These are phyloP conservation scores for Narcine bancroftii DNA, from an alignment of 2,113 vertebrate genomes.

Conservation along the genomic window DNA sequence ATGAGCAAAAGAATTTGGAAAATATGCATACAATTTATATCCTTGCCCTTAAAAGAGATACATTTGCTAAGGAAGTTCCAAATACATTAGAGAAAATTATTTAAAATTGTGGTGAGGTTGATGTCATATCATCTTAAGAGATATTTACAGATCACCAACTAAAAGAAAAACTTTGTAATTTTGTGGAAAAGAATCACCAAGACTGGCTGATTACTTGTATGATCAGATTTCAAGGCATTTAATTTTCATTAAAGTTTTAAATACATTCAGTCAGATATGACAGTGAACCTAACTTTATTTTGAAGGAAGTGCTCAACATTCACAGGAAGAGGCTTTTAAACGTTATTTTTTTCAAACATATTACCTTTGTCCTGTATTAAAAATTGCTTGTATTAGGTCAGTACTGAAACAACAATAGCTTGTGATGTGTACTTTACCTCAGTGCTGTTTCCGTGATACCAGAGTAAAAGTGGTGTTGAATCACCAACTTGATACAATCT, in stretches of 20 bases:
- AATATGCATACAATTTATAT: neutral
- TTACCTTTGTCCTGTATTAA: neutral
- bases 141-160: neutral
- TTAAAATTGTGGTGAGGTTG: neutral
- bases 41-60: neutral
- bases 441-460: neutral
- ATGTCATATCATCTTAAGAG: neutral
- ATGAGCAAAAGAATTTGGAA: neutral
- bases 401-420: neutral
- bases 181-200: neutral
- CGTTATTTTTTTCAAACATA: neutral
- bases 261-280: neutral
- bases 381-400: neutral
- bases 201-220: neutral
- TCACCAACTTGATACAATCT: neutral
- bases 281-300: neutral
- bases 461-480: neutral
- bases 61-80: neutral
- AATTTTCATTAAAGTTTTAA: neutral
- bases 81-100: neutral
- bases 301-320: neutral
- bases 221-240: slow-evolving; percentile 6
- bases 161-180: neutral
- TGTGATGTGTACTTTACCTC: neutral
- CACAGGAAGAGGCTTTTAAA: neutral